phyloP scores from a whole-genome alignment of 2,888 invertebrate genomes.

The Lycia hirtaria region DNA sequence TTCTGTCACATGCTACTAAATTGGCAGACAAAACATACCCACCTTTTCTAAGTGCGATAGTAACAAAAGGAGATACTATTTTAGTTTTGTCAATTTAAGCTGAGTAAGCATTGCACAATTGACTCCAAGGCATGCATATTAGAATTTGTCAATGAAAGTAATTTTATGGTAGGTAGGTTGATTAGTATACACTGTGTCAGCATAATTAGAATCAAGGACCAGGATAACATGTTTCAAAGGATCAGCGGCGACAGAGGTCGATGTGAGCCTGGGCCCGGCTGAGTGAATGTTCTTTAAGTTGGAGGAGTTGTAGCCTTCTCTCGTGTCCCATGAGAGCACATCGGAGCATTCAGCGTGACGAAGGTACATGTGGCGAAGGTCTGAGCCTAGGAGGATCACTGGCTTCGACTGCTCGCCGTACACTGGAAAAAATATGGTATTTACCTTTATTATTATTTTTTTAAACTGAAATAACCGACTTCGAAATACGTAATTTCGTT shows the following conservation, averaged over 20 bases:
- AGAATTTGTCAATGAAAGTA: slow-evolving; percentile 56
- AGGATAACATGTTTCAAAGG: slow-evolving; percentile 80
- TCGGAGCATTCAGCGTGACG: slow-evolving; percentile 84
- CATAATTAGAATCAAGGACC: slow-evolving; percentile 87
- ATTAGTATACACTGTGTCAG: slow-evolving; percentile 83
- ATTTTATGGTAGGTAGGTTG: slow-evolving; percentile 65
- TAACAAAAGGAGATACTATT: too few relatives aligned
- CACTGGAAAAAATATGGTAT: slow-evolving; percentile 45
- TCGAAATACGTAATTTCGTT: not conserved
- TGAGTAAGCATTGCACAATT: too few relatives aligned
- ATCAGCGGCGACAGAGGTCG: slow-evolving; percentile 85
- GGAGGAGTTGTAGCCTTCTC: slow-evolving; percentile 67
- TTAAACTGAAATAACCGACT: not conserved
- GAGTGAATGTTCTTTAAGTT: slow-evolving; percentile 81
- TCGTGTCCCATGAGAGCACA: slow-evolving; percentile 85
- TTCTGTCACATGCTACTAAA: too few relatives aligned
- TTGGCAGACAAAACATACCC: too few relatives aligned
- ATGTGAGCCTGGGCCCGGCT: slow-evolving; percentile 75
- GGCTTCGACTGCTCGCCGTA: slow-evolving; percentile 61
- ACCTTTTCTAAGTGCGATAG: too few relatives aligned
- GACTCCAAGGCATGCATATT: too few relatives aligned
- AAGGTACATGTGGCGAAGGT: slow-evolving; percentile 68
- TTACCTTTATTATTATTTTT: not conserved
- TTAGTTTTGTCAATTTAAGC: too few relatives aligned
- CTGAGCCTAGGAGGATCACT: slow-evolving; percentile 61